Percentiles rank a stretch among this genome's conserved stretches.
These are phyloP conservation scores for Ichneumoninae sp. DNA, from an alignment of 2,888 invertebrate species.

Conservation along the genomic window DNA sequence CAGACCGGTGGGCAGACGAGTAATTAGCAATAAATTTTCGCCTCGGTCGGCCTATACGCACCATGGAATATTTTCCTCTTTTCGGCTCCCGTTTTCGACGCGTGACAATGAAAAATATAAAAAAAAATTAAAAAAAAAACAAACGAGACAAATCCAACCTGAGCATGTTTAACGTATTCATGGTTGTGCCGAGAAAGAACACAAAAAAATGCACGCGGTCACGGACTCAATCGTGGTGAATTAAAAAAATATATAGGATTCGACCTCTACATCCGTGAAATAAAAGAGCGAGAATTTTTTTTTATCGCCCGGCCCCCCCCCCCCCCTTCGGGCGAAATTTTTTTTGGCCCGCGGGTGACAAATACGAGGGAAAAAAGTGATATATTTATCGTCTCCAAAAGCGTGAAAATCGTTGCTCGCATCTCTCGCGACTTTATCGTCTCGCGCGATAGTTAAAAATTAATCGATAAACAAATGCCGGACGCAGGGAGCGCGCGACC, in stretches of 20 bases:
- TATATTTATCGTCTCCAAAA: conserved; percentile 35
- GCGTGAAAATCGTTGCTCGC: conserved; percentile 36
- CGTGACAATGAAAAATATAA: neutral
- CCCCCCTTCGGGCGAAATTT: neutral
- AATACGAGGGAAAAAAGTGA: conserved; percentile 19
- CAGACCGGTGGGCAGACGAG: conserved; percentile 47
- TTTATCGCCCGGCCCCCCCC: too few relatives aligned
- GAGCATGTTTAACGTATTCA: neutral
- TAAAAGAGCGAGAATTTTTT: conserved; percentile 24
- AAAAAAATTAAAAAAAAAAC: conserved; percentile 19
- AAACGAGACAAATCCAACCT: neutral
- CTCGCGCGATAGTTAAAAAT: conserved; percentile 48
- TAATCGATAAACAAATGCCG: conserved; percentile 25
- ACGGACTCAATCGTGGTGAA: conserved; percentile 56
- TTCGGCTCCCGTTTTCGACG: conserved; percentile 27
- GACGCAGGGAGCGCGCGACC: conserved; percentile 1
- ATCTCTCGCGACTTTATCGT: conserved; percentile 37
- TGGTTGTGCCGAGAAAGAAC: neutral
- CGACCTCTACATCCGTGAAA: neutral
- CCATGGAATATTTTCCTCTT: conserved; percentile 49
- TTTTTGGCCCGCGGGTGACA: neutral
- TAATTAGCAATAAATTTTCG: conserved; percentile 65
- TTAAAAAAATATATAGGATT: conserved; percentile 54
- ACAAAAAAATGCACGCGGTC: neutral
- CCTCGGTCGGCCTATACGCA: neutral